Evolutionary conservation across 2,797 vertebrate species (phyloP), one percentile per base, ranked within the genome.

Genomic region (Pseudochaenichthys georgianus): DNA sequence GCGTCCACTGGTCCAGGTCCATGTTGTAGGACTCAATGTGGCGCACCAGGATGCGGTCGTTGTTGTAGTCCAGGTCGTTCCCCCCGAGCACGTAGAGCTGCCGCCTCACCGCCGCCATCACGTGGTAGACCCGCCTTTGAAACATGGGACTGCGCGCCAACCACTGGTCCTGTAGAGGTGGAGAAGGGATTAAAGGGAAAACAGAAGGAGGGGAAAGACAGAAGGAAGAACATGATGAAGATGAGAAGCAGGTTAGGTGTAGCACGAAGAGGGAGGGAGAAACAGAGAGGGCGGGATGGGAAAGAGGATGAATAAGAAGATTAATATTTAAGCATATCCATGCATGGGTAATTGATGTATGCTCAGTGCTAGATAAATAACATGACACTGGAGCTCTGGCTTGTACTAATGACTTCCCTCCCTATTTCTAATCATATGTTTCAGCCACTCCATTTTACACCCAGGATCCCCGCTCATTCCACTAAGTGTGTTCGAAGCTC

Each of bases 31-130:
- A 96, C 88, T 99, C 98, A 77, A 99, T 99, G 80, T 99, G 97
- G 9, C 97, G 95, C 55, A 99, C 98, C 65, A 99, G 95, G 81
- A 99, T 96, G 31, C 98, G 96, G 81, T 99, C 98, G 0, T 99
- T 99, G 89, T 99, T 99, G 91, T 97, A 98, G 93, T 99, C 98
- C 28, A 99, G 93, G 86, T 99, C 98, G 4, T 99, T 99, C 63
- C 98, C 98, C 0, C 98, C 98, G 0, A 99, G 90, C 84, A 99
- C 97, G 0, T 98, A 99, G 4, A 99, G 96, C 85, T 96, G 96
- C 84, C 96, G 95, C 65, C 95, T 95, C 70, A 98, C 96, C 0
- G 97, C 96, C 1, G 96, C 98, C 97, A 99, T 99, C 73, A 98
- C 97, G 66, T 99, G 98, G 85, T 99, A 99, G 59, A 99, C 98